Percentiles rank a stretch among this genome's conserved stretches.
phyloP scores from a whole-genome alignment of 2,797 vertebrate genomes.

The Phylloscopus collybita region DNA sequence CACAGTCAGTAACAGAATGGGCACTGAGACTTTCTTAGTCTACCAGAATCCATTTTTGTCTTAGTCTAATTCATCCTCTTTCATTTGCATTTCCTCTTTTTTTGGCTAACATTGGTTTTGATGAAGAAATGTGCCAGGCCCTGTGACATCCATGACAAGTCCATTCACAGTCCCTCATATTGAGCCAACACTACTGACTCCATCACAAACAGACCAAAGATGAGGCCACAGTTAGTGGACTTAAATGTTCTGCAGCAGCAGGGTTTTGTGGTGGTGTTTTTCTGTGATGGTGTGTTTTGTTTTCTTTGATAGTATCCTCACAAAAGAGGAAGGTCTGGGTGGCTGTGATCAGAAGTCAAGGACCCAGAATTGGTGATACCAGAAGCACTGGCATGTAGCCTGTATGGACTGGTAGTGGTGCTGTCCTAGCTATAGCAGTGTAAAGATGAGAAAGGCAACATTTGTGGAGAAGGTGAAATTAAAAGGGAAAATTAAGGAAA shows the following conservation, averaged over 20 bases:
- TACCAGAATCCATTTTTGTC: constrained; percentile 1
- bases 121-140: constrained; percentile 9
- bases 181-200: neutral
- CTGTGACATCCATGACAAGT: neutral
- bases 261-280: neutral
- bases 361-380: neutral
- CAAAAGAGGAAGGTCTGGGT: neutral
- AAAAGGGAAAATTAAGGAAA: neutral
- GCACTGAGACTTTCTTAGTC: neutral
- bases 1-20: neutral
- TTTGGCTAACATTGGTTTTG: neutral
- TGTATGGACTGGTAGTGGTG: neutral
- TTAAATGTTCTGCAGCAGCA: neutral
- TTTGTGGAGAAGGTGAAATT: neutral
- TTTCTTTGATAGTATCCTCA: neutral
- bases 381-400: neutral
- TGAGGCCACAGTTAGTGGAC: neutral
- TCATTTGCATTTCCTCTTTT: neutral
- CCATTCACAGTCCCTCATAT: neutral
- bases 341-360: neutral
- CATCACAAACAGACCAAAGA: neutral
- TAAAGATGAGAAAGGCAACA: neutral
- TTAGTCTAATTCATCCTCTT: neutral
- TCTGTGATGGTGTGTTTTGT: neutral
- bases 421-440: neutral